Base-by-base conservation (phyloP, 2,888 invertebrate species). In the Platerodrilus igneus region DNA sequence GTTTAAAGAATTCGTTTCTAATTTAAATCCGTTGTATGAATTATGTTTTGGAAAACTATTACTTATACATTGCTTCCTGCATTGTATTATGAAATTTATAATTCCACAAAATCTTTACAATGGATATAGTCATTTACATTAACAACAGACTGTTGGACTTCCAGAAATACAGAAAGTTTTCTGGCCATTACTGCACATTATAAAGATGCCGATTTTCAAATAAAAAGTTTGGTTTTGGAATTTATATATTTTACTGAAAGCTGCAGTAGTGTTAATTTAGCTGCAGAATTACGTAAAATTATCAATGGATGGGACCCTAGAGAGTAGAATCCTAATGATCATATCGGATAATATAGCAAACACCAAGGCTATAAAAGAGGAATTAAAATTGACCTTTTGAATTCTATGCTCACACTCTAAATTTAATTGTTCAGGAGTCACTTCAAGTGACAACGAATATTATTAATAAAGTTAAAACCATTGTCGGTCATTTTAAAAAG, bases 131-230 rank as follows among this genome's bases (percentile, higher is more conserved):
- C n/a, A n/a, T n/a, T 22, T 7, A 47, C 53, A 33, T 10, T 60
- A 21, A 60, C 59, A 17, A 57, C 56, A 4, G 60, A 61, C 40
- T 50, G 52, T 33, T 58, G 59, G 58, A 58, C 58, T 8, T 60
- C 59, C 5, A 13, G 38, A n/a, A 56, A 49, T 32, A 50, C 42
- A 13, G 58, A 60, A 33, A 51, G 37, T 41, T 58, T 46, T 42
- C 35, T 59, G 22, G 53, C 46, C 15, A 51, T 56, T 6, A 58
- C 50, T 7, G 47, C 31, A 3, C 55, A 58, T 47, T 59, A 44
- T 38, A 43, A 54, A 16, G 22, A 50, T 32, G 27, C 43, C 4
- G 30, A 53, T 30, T 59, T 55, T 50, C 21, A 48, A 43, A 8
- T 55, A 5, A 47, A 53, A 29, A 50, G 51, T 6, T 13, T 49